Base-by-base conservation (phyloP, 1,140 invertebrate species). In the Diabrotica virgifera region DNA sequence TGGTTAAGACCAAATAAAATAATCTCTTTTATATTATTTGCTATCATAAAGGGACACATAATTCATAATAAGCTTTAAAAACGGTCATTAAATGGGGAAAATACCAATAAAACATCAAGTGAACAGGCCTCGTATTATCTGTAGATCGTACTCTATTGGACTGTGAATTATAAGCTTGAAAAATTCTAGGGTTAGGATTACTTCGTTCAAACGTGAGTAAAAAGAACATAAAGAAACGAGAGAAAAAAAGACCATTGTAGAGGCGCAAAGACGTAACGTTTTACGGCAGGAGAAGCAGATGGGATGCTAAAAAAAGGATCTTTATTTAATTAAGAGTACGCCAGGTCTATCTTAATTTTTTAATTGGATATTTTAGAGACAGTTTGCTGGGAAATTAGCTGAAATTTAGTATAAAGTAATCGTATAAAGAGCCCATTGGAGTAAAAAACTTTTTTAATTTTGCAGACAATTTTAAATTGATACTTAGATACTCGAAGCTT, bases 141-240 rank as follows among this genome's bases (percentile, higher is more conserved):
- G 1, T 24, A 24, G 24, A 24, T 24, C 24, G 24, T 24, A 24
- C 24, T 24, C 24, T 24, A 24, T 24, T 24, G 24, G 24, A 24
- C 24, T 24, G 24, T 24, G 55, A 58, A 60, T 57, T 65, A 60
- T 58, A 55, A 37, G 35, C 63, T 35, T 57, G 36, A 51, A 59
- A 52, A 56, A 52, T 52, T 37, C 52, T 14, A 36, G 46, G 11
- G 37, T 14, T 36, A 35, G 46, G 24, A 13, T 55, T 40, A 37
- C 38, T 40, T 37, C 53, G 57, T 65, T 65, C 64, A 65, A 65
- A 59, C 58, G 63, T 53, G 13, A 24, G 35, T 12, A 59, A 36
- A 35, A 53, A 53, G 40, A 52, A 36, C 36, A 9, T n/a, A 35
- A 36, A 24, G 14, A 52, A 58, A 64, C 40, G 57, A 52, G 56